Percentiles rank a stretch among this genome's conserved stretches.
phyloP scores from a whole-genome alignment of 2,113 vertebrate species.

The Oryzias melastigma region DNA sequence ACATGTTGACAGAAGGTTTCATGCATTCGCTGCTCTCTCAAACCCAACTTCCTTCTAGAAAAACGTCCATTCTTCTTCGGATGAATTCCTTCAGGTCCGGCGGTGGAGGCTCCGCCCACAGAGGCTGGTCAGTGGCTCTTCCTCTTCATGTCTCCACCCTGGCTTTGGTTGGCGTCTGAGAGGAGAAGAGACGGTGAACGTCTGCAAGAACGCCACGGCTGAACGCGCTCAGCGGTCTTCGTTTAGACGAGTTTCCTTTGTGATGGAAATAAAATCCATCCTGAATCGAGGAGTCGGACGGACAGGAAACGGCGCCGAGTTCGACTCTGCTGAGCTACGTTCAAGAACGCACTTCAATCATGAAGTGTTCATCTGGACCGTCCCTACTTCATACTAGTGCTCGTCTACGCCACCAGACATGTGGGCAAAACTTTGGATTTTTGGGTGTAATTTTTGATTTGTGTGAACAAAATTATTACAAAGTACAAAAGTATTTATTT shows the following conservation, averaged over 20 bases:
- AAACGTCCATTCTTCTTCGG: constrained; percentile 48
- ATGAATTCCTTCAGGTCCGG: constrained; percentile 49
- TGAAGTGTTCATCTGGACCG: too few species aligned
- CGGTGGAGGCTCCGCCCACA: constrained; percentile 23
- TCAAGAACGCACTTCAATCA: too few species aligned
- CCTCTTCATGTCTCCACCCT: constrained; percentile 92
- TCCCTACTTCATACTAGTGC: too few species aligned
- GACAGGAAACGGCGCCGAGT: too few species aligned
- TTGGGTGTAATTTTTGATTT: too few species aligned
- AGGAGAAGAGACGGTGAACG: constrained; percentile 31
- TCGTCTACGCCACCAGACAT: too few species aligned
- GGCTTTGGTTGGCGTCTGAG: constrained; percentile 96
- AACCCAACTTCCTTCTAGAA: constrained; percentile 56
- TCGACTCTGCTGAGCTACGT: too few species aligned
- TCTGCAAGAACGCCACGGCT: neutral
- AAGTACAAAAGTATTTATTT: too few species aligned
- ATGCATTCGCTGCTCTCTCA: constrained; percentile 55
- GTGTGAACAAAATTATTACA: too few species aligned
- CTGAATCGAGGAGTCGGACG: too few species aligned
- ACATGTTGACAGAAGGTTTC: constrained; percentile 78
- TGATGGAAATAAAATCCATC: neutral
- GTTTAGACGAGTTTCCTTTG: neutral
- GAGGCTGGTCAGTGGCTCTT: constrained; percentile 90
- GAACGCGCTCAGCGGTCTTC: neutral
- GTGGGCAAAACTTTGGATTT: too few species aligned